Base-by-base conservation (phyloP, 2,888 invertebrate species). In the Mimumesa dahlbomi region DNA sequence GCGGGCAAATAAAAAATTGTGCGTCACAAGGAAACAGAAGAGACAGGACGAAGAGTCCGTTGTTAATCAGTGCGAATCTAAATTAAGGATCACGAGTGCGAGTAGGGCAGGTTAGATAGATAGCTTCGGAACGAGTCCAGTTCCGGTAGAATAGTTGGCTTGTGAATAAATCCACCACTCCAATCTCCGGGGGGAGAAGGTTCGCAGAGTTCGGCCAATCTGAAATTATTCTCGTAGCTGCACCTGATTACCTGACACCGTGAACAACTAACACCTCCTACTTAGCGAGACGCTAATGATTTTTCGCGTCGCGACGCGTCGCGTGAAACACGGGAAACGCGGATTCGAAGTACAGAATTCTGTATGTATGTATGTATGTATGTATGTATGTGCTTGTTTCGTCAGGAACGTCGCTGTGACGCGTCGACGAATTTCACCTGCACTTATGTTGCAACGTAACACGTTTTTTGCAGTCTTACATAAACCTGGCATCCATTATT, bases 21-120 rank as follows among this genome's bases (percentile, higher is more conserved):
- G 42, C 46, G 25, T 49, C 2, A 14, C 21, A 9, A 13, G 25
- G 54, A n/a, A 11, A 14, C 9, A 9, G 18, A 53, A 38, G 34
- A 21, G 42, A 16, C 13, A 50, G n/a, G n/a, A n/a, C 25, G 36
- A 21, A 18, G 18, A 14, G 21, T 29, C 16, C 22, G 34, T 11
- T 29, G 53, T 67, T 67, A 69, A 69, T 69, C 54, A 53, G 43
- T 21, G 54, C 48, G 67, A 59, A 69, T 67, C 59, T 69, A 61
- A 67, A 69, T 69, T 59, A 67, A 67, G 67, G 69, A 29, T 38
- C 18, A 38, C 13, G 58, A 38, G 13, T 38, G 38, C 5, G 38
- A 11, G 38, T n/a, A 38, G 31, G 46, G 48, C 59, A 67, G 59
- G 49, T 61, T 50, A 48, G 59, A 67, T 54, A 34, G 68, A 67